Conservation (phyloP, 2,113 vertebrate genomes). For the Mola mola region DNA sequence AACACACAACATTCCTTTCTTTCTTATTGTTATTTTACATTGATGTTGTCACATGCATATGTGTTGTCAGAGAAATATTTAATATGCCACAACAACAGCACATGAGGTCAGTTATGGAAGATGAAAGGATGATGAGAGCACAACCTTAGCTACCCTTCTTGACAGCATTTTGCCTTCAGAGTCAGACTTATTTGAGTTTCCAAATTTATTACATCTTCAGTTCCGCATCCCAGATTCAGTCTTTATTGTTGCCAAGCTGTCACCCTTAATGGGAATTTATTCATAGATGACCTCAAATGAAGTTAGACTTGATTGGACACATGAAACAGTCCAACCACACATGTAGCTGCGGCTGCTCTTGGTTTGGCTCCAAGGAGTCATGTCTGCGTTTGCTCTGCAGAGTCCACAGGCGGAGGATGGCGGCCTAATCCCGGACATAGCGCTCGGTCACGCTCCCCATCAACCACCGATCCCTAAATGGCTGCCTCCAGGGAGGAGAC, state of each 20-base stretch:
- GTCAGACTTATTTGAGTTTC: slow-evolving; percentile 3
- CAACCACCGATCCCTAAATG: slow-evolving; percentile 59
- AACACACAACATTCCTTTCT: background rate
- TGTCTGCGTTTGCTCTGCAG: slow-evolving; percentile 40
- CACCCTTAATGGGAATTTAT: slow-evolving; percentile 25
- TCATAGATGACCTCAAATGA: slow-evolving; percentile 35
- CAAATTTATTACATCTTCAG: slow-evolving; percentile 20
- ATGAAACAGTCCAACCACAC: slow-evolving; percentile 30
- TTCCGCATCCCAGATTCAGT: slow-evolving; percentile 18
- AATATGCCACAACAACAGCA: slow-evolving; percentile 17
- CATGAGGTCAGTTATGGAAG: slow-evolving; percentile 12
- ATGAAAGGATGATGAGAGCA: slow-evolving; percentile 19
- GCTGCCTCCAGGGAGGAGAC: slow-evolving; percentile 42
- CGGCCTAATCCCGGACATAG: slow-evolving; percentile 55
- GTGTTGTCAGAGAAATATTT: slow-evolving; percentile 19
- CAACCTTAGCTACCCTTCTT: slow-evolving; percentile 7
- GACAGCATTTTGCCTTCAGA: slow-evolving; percentile 6
- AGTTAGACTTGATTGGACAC: slow-evolving; percentile 27
- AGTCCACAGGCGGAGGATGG: slow-evolving; percentile 57
- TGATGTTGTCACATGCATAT: slow-evolving; percentile 26
- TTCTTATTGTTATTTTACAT: slow-evolving; percentile 19
- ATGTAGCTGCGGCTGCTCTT: slow-evolving; percentile 33
- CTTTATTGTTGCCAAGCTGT: slow-evolving; percentile 30
- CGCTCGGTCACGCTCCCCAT: slow-evolving; percentile 51
- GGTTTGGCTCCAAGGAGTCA: slow-evolving; percentile 29